Percentiles rank a stretch among this genome's conserved stretches.
phyloP scores from a whole-genome alignment of 2,888 invertebrate genomes.

The Julus scanicus region DNA sequence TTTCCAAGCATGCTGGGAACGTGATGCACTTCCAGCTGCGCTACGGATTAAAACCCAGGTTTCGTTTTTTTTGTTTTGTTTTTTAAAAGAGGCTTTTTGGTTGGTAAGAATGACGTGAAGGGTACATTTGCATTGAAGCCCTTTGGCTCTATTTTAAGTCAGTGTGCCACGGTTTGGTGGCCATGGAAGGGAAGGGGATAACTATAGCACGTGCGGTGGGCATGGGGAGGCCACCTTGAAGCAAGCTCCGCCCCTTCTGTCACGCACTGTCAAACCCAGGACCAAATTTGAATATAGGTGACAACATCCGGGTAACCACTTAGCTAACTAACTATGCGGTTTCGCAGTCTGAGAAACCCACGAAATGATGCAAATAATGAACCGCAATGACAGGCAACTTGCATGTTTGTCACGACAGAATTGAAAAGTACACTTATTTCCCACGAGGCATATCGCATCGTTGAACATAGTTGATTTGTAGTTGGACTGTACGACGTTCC shows the following conservation, averaged over 20 bases:
- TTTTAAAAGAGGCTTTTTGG: background rate
- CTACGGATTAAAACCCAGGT: conserved; percentile 29
- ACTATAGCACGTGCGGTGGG: background rate
- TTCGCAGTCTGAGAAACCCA: background rate
- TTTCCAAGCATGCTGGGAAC: conserved; percentile 20
- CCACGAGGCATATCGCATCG: background rate
- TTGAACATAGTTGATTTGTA: too few relatives aligned
- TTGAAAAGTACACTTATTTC: background rate
- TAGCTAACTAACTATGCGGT: background rate
- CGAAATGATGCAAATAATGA: conserved; percentile 13
- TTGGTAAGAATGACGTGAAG: background rate
- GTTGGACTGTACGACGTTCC: background rate
- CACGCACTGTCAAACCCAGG: background rate
- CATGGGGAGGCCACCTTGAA: background rate
- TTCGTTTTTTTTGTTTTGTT: background rate
- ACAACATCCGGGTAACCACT: conserved; percentile 30
- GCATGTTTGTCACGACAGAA: background rate
- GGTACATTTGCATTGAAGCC: conserved; percentile 10
- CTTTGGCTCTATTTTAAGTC: conserved; percentile 15
- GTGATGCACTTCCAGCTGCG: conserved; percentile 38
- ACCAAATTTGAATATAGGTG: background rate
- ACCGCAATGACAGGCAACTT: conserved; percentile 23
- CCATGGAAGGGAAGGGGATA: too few relatives aligned
- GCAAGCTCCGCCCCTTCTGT: background rate
- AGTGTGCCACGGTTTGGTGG: background rate